A percentile compares a stretch with the other conserved stretches of the same genome.
phyloP scores from a whole-genome alignment of 2,113 vertebrate species.

The Climacteris rufus region DNA sequence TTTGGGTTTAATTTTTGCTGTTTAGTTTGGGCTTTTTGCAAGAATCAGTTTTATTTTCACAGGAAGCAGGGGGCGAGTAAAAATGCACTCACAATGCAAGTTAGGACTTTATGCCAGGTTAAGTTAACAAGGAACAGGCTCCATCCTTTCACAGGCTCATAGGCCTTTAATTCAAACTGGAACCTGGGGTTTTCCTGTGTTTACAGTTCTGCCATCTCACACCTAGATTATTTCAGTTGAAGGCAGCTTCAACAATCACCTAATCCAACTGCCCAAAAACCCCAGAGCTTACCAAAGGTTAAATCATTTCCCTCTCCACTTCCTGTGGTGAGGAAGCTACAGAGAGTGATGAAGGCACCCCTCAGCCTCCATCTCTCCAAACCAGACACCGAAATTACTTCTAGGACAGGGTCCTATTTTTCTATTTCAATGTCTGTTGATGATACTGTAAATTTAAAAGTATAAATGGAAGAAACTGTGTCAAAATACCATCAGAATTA shows the following conservation, averaged over 20 bases:
- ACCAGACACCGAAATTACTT: not conserved
- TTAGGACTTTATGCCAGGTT: not conserved
- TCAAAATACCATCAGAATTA: not conserved
- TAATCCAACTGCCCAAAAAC: not conserved
- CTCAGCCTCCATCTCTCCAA: not conserved
- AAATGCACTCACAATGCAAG: not conserved
- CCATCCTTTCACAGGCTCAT: not conserved
- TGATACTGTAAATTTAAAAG: not conserved
- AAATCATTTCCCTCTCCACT: not conserved
- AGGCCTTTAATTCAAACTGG: not conserved
- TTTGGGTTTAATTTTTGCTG: not conserved
- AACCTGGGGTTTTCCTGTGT: not conserved
- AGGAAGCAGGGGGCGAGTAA: not conserved
- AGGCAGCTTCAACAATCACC: not conserved
- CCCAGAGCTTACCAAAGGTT: not conserved
- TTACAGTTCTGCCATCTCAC: not conserved
- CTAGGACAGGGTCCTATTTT: not conserved
- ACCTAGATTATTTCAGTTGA: not conserved
- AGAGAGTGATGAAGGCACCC: not conserved
- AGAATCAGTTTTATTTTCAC: not conserved
- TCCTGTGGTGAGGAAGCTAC: not conserved
- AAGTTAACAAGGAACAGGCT: not conserved
- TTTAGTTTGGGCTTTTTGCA: not conserved
- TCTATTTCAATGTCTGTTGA: not conserved
- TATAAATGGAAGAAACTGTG: not conserved